Base-by-base conservation (phyloP, 2,888 invertebrate species). In the Tethea ocularis region DNA sequence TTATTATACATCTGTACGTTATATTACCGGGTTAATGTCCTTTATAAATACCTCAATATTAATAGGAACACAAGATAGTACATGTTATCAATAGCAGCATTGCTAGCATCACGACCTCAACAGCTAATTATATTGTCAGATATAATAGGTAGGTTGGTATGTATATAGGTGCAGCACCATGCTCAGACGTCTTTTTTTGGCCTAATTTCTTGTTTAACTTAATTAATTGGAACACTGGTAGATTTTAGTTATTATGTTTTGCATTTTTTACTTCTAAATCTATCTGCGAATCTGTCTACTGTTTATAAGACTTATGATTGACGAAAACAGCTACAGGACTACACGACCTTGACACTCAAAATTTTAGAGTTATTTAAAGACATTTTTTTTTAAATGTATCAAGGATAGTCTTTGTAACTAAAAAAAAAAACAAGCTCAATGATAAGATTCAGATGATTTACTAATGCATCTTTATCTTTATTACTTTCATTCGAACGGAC, bases 1-100 rank as follows among this genome's bases (percentile, higher is more conserved):
- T 46, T 7, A n/a, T 38, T 46, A 2, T 46, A 20, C 46, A 20
- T 46, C 20, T n/a, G 46, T 20, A 7, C 4, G 20, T 46, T 46
- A 46, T 20, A n/a, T 17, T 46, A 46, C 20, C 56, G 58, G 67
- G 70, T 69, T 63, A 62, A 62, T 55, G 66, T 59, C 66, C 68
- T 66, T 57, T 66, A 54, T 29, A 59, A 54, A 61, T 63, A 63
- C 63, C 62, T 65, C 58, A 41, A 54, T 62, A 52, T 58, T 20
- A 46, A 20, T 46, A 20, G 7, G 41, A 41, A 46, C 20, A 20
- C 8, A 46, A 46, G 46, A 46, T 46, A 46, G 46, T 20, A 8
- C 10, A 17, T 41, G 41, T 41, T 41, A 41, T 41, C 41, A 41
- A 17, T 1, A 17, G 4, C 10, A 46, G 1, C 10, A 46, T 46